phyloP scores from a whole-genome alignment of 2,113 vertebrate species.

The Ctenodactylus gundi region DNA sequence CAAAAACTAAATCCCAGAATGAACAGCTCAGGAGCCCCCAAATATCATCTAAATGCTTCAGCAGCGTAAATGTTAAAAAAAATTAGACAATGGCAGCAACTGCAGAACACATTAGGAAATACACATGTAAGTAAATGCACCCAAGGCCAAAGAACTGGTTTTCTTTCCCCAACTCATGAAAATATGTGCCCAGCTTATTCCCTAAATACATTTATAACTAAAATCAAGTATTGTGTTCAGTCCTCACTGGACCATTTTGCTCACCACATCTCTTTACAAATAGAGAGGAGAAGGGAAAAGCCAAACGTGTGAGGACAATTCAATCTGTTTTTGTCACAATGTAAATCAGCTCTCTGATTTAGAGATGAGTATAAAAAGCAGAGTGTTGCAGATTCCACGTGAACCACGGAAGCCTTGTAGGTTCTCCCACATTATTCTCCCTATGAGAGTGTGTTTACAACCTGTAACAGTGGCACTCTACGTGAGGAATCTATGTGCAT shows the following conservation, averaged over 20 bases:
- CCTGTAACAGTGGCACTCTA: no score
- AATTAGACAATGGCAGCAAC: not conserved
- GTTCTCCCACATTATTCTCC: no score
- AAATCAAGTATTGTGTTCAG: not conserved
- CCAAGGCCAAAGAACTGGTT: not conserved
- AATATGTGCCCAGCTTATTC: not conserved
- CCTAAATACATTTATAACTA: not conserved
- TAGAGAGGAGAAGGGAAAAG: not conserved
- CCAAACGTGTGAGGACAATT: not conserved
- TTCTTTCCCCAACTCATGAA: not conserved
- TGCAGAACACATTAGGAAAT: not conserved
- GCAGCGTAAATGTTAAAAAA: not conserved
- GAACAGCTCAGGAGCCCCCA: not conserved
- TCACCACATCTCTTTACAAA: not conserved
- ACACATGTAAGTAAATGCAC: not conserved
- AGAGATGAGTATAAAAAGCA: not conserved
- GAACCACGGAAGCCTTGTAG: not conserved
- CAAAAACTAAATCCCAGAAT: not conserved
- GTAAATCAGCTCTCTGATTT: not conserved
- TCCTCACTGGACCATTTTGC: not conserved
- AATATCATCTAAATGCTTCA: not conserved
- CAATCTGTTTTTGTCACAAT: not conserved
- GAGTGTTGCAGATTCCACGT: fast-evolving
- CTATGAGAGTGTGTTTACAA: no score
- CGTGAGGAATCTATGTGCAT: no score